A percentile compares a stretch with the other conserved stretches of the same genome.
Conservation (phyloP, 2,113 vertebrate genomes). For the Pelvicachromis taeniatus region DNA sequence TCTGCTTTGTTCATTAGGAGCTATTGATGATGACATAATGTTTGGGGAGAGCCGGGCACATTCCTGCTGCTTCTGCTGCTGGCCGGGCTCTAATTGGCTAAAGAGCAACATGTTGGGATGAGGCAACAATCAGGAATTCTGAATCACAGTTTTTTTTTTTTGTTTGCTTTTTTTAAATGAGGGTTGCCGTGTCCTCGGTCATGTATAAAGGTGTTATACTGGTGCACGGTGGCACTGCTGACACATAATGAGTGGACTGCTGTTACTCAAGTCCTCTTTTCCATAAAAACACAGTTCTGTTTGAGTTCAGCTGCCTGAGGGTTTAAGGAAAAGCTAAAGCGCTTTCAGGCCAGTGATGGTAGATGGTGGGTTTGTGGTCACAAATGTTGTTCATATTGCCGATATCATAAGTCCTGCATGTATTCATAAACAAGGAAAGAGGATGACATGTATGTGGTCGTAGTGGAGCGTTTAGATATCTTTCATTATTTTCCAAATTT, state of each 20-base stretch:
- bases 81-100: slow-evolving; percentile 34
- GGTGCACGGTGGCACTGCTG: neutral
- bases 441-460: neutral
- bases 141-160: neutral
- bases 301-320: neutral
- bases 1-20: neutral
- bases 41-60: slow-evolving; percentile 3
- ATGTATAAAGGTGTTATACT: neutral
- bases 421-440: neutral
- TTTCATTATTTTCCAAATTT: too few species aligned
- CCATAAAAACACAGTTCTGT: neutral
- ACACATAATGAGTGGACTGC: neutral
- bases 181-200: neutral
- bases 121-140: slow-evolving; percentile 4
- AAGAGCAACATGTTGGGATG: slow-evolving; percentile 37
- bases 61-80: slow-evolving; percentile 37
- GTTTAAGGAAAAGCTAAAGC: neutral
- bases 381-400: neutral
- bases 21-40: slow-evolving; percentile 12
- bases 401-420: fast-evolving
- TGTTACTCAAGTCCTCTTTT: neutral
- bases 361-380: neutral
- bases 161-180: neutral
- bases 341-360: neutral
- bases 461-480: too few species aligned